Base-by-base conservation (phyloP, 2,113 vertebrate genomes). In the Diphyllodes magnificus region DNA sequence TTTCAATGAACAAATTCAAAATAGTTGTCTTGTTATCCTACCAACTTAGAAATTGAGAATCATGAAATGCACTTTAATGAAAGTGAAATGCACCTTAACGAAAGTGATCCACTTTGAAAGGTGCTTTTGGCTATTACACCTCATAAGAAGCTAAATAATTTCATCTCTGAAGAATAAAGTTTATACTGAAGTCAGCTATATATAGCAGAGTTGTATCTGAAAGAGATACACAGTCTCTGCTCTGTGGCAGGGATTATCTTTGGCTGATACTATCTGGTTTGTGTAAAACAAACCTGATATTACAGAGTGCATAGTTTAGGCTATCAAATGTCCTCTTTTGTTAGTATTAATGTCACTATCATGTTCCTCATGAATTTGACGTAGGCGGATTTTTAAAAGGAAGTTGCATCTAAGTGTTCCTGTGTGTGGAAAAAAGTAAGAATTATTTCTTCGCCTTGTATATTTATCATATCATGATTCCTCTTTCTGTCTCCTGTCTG, bases 401-500 rank as follows among this genome's bases (percentile, higher is more conserved):
- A 96, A 88, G 30, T 76, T 94, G 10, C 39, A 88, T 73, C 16
- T 66, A 78, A 93, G 54, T 24, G 82, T 90, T 93, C 61, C 44
- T 86, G 18, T 68, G 28, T 57, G 59, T 93, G 94, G 95, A 96
- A 96, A 96, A 93, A 85, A 22, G 57, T 37, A 88, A 91, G 72
- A 90, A 60, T 92, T 96, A 92, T 92, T 94, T 96, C 91, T 88
- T 95, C 50, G 50, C 15, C n/a, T 78, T 11, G 1, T 94, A 19
- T 80, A 95, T 97, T 95, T 95, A 94, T 82, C 85, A 82, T 65
- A 82, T 83, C 72, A 80, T 0, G 0, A 84, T 92, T 51, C 44
- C 20, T 87, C 73, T 92, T 95, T 86, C 91, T 92, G 84, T 93
- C 76, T 95, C 85, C 79, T 91, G 75, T 89, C 92, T 93, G 59